Evolutionary conservation across 2,797 vertebrate genomes (phyloP).

Genomic region (Crax fasciolata): DNA sequence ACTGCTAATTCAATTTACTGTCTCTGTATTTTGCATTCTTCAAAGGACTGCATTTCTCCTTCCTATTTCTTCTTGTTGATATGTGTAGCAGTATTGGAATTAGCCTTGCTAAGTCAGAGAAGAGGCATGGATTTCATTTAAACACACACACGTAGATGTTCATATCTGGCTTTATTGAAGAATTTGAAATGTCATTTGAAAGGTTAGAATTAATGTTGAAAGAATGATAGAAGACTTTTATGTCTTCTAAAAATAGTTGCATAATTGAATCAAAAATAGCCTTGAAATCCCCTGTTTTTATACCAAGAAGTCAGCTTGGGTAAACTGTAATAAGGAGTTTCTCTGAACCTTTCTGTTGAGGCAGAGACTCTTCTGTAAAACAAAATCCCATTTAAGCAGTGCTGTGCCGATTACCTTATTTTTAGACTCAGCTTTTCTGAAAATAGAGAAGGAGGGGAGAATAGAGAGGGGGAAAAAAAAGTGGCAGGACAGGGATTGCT

Average conservation of each 20-base stretch:
- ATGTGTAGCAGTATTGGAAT: neutral
- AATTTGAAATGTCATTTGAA: conserved; percentile 50
- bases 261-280: neutral
- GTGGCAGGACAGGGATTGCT: neutral
- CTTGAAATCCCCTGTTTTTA: neutral
- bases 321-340: conserved; percentile 4
- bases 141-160: neutral
- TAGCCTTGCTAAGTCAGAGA: neutral
- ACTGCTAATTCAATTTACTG: neutral
- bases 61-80: neutral
- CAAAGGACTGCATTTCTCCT: neutral
- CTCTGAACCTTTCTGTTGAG: neutral
- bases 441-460: conserved; percentile 27
- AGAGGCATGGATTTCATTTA: neutral
- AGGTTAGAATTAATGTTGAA: conserved; percentile 50
- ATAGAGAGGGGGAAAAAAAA: neutral
- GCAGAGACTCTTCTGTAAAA: neutral
- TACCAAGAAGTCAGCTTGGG: neutral
- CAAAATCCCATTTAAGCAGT: neutral
- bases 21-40: neutral
- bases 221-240: conserved; percentile 31
- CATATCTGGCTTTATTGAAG: neutral
- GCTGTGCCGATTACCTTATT: conserved; percentile 49
- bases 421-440: conserved; percentile 48
- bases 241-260: conserved; percentile 37